Base-by-base conservation (phyloP, 2,113 vertebrate genomes). In the Lichenostomus cassidix region DNA sequence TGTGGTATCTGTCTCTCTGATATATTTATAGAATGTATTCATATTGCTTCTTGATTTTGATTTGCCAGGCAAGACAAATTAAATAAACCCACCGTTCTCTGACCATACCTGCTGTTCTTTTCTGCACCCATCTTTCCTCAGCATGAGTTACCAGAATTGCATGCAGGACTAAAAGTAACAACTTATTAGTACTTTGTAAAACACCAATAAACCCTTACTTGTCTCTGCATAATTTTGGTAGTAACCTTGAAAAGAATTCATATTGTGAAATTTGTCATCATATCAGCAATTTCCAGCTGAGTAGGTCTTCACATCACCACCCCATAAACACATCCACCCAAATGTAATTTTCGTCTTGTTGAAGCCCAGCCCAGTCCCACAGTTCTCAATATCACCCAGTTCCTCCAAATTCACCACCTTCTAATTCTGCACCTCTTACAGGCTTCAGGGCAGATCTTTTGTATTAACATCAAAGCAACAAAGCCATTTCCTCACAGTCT, bases 1-100 rank as follows among this genome's bases (percentile, higher is more conserved):
- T 5, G 6, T 50, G 17, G 5, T 83, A 65, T 93, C 86, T 65
- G 15, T 55, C 4, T 78, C 81, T 95, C 46, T 90, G 92, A 83
- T 88, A 55, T 92, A 93, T 95, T 94, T 93, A 88, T 93, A 90
- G 83, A 92, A 86, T 21, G 17, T 2, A 79, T 42, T 37, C 6
- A 22, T 62, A 74, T 59, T 90, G 65, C 24, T 73, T 80, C 50
- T 83, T 3, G 2, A 13, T 92, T 94, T 70, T 63, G 4, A 39
- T 67, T 92, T 77, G 11, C 33, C 24, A 50, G 23, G 28, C 20
- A 73, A 71, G 76, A 65, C 15, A 92, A 60, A 55, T 59, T 70
- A 81, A 86, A 90, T 25, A 83, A 94, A 74, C 4, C 6, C 8
- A 0, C 31, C 62, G 17, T 83, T 88, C n/a, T 90, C 53, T 86